A percentile compares a stretch with the other conserved stretches of the same genome.
Conservation (phyloP, 2,888 invertebrate species). For the Iselma pallidipennis region DNA sequence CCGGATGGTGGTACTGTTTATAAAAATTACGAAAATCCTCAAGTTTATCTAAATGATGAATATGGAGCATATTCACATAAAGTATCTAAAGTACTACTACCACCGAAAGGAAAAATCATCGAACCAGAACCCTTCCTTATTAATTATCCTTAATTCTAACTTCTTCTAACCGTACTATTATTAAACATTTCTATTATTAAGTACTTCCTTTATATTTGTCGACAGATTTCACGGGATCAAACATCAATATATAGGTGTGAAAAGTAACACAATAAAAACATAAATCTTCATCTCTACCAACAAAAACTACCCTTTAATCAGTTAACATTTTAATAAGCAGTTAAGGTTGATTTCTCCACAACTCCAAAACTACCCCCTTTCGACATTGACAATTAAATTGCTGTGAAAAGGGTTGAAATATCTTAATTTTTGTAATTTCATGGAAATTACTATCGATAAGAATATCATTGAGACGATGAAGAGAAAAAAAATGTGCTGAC, state of each 20-base stretch:
- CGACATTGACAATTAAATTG: constrained; percentile 21
- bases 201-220: not conserved
- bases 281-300: not conserved
- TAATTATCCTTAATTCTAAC: not conserved
- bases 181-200: not conserved
- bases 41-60: constrained; percentile 19
- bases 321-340: constrained; percentile 26
- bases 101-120: not conserved
- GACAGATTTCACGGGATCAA: not conserved
- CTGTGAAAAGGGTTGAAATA: constrained; percentile 19
- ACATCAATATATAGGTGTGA: constrained; percentile 6
- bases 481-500: not conserved
- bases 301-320: constrained; percentile 4
- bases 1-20: constrained; percentile 32
- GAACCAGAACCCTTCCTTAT: not conserved
- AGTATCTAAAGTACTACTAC: constrained; percentile 10
- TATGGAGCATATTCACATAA: constrained; percentile 5
- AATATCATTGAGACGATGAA: constrained; percentile 10
- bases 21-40: too few relatives aligned
- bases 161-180: not conserved
- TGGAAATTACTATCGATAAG: constrained; percentile 24
- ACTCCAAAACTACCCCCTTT: not conserved
- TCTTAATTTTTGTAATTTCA: constrained; percentile 23
- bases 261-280: constrained; percentile 16
- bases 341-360: constrained; percentile 2